Percentiles rank a stretch among this genome's conserved stretches.
These are phyloP conservation scores for Opisthograptis luteolata DNA, from an alignment of 2,888 invertebrate genomes.

Conservation along the genomic window DNA sequence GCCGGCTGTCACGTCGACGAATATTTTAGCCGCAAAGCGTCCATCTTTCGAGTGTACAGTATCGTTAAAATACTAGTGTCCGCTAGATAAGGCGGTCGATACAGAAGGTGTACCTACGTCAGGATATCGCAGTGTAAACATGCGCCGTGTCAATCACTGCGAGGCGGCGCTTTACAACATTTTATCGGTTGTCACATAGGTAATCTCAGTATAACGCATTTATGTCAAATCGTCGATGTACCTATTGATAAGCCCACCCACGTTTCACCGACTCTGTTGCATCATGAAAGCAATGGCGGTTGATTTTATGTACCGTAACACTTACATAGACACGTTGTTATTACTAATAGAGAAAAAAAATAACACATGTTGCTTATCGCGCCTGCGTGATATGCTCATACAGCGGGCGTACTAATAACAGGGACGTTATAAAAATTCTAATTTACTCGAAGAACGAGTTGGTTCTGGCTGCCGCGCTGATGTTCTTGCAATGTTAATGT, in stretches of 20 bases:
- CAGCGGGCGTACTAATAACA: slow-evolving; percentile 29
- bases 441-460: slow-evolving; percentile 35
- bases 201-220: slow-evolving; percentile 82
- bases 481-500: slow-evolving; percentile 28
- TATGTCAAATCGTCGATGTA: slow-evolving; percentile 81
- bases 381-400: slow-evolving; percentile 32
- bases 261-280: slow-evolving; percentile 66
- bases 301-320: slow-evolving; percentile 48
- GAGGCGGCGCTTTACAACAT: slow-evolving; percentile 80
- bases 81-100: slow-evolving; percentile 68
- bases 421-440: slow-evolving; percentile 37
- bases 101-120: slow-evolving; percentile 70
- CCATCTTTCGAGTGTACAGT: slow-evolving; percentile 55
- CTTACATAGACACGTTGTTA: slow-evolving; percentile 47
- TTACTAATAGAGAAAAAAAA: slow-evolving; percentile 53
- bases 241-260: slow-evolving; percentile 80
- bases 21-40: slow-evolving; percentile 42
- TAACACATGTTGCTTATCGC: slow-evolving; percentile 48
- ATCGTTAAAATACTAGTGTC: slow-evolving; percentile 62
- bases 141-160: slow-evolving; percentile 76
- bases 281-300: slow-evolving; percentile 68
- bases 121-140: slow-evolving; percentile 76
- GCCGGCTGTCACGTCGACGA: slow-evolving; percentile 33
- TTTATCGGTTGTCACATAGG: slow-evolving; percentile 79
- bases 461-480: slow-evolving; percentile 20